Conservation (phyloP, 2,888 invertebrate species). For the Clostera curtula region DNA sequence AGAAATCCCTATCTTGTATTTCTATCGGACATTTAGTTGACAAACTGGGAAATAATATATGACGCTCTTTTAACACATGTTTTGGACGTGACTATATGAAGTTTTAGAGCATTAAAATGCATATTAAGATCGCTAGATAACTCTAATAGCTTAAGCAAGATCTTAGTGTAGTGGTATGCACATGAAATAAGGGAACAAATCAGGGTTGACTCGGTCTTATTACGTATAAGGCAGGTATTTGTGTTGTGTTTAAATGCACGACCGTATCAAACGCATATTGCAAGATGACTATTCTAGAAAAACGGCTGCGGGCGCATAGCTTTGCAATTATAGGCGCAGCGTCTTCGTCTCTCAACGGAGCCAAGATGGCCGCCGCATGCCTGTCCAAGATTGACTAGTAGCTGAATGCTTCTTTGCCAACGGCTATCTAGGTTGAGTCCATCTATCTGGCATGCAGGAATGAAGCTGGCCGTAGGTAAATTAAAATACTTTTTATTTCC, state of each 20-base stretch:
- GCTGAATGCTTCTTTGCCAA: slow-evolving; percentile 59
- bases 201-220: background rate
- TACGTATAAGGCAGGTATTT: slow-evolving; percentile 1
- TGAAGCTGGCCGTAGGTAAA: slow-evolving; percentile 51
- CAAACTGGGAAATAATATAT: slow-evolving; percentile 19
- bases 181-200: background rate
- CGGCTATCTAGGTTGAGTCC: slow-evolving; percentile 57
- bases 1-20: slow-evolving; percentile 29
- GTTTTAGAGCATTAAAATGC: slow-evolving; percentile 1
- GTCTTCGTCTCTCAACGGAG: slow-evolving; percentile 49
- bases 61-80: slow-evolving; percentile 18
- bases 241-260: slow-evolving; percentile 9
- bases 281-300: slow-evolving; percentile 53
- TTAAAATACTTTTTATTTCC: slow-evolving; percentile 66
- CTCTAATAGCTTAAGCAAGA: slow-evolving; percentile 1
- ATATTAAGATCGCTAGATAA: slow-evolving; percentile 10
- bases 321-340: slow-evolving; percentile 61
- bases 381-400: slow-evolving; percentile 69
- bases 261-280: slow-evolving; percentile 26
- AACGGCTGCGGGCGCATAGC: slow-evolving; percentile 58
- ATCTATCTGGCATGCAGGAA: slow-evolving; percentile 54
- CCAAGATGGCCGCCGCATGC: slow-evolving; percentile 67
- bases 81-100: slow-evolving; percentile 1
- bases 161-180: background rate
- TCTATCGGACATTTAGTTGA: slow-evolving; percentile 21